Base-by-base conservation (phyloP, 2,113 vertebrate species). In the Rhodinocichla rosea region DNA sequence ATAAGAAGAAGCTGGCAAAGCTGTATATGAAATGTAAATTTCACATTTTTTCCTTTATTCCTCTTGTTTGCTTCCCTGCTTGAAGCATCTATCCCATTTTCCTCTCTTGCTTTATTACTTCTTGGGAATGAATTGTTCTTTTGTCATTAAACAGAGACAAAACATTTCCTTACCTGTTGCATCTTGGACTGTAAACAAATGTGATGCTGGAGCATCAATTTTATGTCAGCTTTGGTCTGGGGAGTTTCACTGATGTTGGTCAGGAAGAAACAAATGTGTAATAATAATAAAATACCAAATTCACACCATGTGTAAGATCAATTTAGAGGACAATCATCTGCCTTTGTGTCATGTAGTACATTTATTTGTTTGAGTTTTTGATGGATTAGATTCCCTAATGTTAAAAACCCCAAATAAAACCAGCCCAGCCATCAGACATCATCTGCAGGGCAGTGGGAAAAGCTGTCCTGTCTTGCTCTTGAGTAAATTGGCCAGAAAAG, bases 171-270 rank as follows among this genome's bases (percentile, higher is more conserved):
- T n/a, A 21, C 21, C n/a, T n/a, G 4, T 15, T 47, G 23, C 1
- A 0, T 23, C 8, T 64, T 0, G 0, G 47, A 18, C 50, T 89
- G 27, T 65, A 26, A 78, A 44, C 4, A 30, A 9, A 7, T 4
- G 16, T 19, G 15, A 8, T 52, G 27, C 39, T 81, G 68, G 39
- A 69, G 21, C 15, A 49, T n/a, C 52, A 74, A 0, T n/a, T 90
- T 65, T n/a, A 6, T 37, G 4, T 53, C 39, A n/a, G 3, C 8
- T 71, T 40, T 50, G 23, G 8, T 63, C 52, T 59, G 19, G 22
- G 9, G 33, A 23, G 21, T n/a, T 87, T 59, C 15, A 13, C 3
- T 64, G 7, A 0, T 15, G 11, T 8, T 2, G 2, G 22, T 67
- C 40, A 42, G 69, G 47, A 86, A 44, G 33, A 77, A 89, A 62